Evolutionary conservation across 2,113 vertebrate genomes (phyloP).

Genomic region (Pterocles burchelli): DNA sequence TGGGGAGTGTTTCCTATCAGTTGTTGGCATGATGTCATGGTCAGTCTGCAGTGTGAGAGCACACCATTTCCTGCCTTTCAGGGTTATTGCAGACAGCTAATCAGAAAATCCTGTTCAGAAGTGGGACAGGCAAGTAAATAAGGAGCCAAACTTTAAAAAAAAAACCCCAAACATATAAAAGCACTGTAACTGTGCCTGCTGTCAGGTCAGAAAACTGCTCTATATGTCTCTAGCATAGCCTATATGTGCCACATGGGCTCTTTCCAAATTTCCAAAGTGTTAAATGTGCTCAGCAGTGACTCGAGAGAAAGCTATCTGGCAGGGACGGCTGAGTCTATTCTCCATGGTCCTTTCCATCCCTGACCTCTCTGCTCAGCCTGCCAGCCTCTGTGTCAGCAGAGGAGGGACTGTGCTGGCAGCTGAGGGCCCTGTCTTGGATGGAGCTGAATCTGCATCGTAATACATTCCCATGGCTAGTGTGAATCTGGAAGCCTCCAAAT

Average conservation of each 20-base stretch:
- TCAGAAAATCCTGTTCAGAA: background rate
- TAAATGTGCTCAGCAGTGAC: background rate
- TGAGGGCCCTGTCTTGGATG: background rate
- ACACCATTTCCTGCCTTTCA: background rate
- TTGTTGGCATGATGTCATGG: background rate
- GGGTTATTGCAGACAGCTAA: background rate
- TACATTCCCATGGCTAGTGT: background rate
- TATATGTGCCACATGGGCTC: background rate
- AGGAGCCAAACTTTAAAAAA: background rate
- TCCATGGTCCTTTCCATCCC: background rate
- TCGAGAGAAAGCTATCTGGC: background rate
- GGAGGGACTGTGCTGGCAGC: background rate
- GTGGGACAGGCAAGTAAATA: background rate
- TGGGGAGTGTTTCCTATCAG: background rate
- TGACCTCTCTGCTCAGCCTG: background rate
- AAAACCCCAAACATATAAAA: background rate
- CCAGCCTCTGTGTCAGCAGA: background rate
- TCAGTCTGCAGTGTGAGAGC: background rate
- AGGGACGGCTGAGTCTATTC: background rate
- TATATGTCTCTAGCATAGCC: fast-evolving
- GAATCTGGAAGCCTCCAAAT: background rate
- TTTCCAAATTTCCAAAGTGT: background rate
- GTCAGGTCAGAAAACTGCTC: background rate
- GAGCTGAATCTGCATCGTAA: background rate
- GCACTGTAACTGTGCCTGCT: background rate